Conservation (phyloP, 2,888 invertebrate species). For the Polymixis flavicincta region DNA sequence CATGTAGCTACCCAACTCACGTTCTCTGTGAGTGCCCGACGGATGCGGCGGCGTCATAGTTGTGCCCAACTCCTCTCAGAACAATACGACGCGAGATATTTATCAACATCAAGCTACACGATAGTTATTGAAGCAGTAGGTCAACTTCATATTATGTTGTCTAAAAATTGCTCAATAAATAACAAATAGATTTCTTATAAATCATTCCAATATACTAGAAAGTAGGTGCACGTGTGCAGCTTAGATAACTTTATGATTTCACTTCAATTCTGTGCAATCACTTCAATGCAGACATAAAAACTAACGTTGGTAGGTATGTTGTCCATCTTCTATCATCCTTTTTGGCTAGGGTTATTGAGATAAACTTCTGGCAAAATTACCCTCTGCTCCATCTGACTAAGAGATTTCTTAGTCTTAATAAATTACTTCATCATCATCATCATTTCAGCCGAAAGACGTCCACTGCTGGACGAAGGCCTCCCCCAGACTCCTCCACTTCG, state of each 20-base stretch:
- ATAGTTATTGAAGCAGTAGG: fast-evolving
- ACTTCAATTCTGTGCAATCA: not conserved
- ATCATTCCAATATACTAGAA: too few relatives aligned
- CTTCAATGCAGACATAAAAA: not conserved
- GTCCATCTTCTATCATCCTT: not conserved
- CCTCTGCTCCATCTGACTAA: too few relatives aligned
- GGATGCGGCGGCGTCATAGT: slow-evolving; percentile 18
- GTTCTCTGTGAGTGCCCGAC: slow-evolving; percentile 8
- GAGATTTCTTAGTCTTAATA: not conserved
- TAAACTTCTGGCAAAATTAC: not conserved
- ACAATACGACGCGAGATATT: slow-evolving; percentile 52
- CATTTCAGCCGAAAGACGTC: too few relatives aligned
- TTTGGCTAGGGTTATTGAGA: not conserved
- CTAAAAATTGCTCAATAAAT: too few relatives aligned
- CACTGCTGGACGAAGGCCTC: too few relatives aligned
- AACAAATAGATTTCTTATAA: too few relatives aligned
- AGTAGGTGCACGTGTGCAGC: not conserved
- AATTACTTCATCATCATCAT: slow-evolving; percentile 6
- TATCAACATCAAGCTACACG: slow-evolving; percentile 40
- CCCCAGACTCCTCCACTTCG: too few relatives aligned
- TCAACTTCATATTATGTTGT: too few relatives aligned
- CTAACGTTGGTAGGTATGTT: too few relatives aligned
- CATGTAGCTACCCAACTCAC: slow-evolving; percentile 3
- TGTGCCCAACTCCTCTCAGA: slow-evolving; percentile 28
- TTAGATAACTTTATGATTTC: not conserved